Base-by-base conservation (phyloP, 2,113 vertebrate genomes). In the Archilochus colubris region DNA sequence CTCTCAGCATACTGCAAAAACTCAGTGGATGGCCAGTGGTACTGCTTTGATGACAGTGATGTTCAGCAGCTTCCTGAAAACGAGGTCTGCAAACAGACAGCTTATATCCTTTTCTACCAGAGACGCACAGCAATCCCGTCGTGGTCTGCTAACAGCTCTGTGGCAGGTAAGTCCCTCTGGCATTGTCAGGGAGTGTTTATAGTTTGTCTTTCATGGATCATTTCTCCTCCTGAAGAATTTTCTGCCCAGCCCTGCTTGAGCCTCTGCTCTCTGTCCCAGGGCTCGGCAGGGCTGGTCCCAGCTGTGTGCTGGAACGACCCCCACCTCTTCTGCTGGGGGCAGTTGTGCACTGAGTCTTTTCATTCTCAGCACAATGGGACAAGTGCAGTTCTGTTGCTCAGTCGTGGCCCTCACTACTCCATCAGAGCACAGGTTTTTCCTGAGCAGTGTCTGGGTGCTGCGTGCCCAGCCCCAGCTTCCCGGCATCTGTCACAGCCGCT, bases 41-140 rank as follows among this genome's bases (percentile, higher is more conserved):
- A 99, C 97, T 99, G 99, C 98, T 99, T 99, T 4, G 99, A 99
- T 58, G 99, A 99, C 98, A 99, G 99, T 4, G 99, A 99, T 2
- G 99, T 99, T 59, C 98, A 99, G 89, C 98, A 98, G 3, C 96
- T 99, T 33, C 91, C 98, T 9, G 99, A 99, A 22, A 99, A 99
- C 0, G 98, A 99, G 10, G 99, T 99, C 70, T 99, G 99, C 97
- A 99, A 99, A 72, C 99, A 98, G 97, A 98, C 97, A 0, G 99
- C 99, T 15, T 99, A 99, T 53, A 99, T 99, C 95, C 97, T 99
- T 22, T 99, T 99, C 97, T 99, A 99, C 96, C 99, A 99, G 98
- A 97, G 99, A 75, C 98, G 99, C 94, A 99, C 99, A 2, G 98
- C 98, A 2, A 99, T 99, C 73, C 99, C 99, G 0, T 99, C 99